These are phyloP conservation scores for Dromius quadrimaculatus DNA, from an alignment of 2,888 invertebrate species.

Conservation along the genomic window DNA sequence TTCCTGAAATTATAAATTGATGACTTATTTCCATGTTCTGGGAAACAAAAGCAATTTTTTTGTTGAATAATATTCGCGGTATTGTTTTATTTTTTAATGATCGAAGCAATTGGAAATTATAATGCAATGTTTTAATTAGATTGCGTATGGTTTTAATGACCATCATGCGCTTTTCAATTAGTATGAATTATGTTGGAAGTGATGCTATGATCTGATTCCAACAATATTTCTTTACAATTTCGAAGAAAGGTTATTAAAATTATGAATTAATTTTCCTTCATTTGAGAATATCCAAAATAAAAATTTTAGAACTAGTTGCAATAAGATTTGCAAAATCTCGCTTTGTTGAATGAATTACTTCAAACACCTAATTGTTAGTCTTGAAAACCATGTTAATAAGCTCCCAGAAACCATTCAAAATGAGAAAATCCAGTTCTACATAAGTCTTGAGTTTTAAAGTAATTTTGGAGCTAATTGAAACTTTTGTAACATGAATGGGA, in stretches of 20 bases:
- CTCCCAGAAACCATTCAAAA: too few relatives aligned
- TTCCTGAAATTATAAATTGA: not conserved
- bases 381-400: too few relatives aligned
- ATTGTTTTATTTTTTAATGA: conserved; percentile 18
- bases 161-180: conserved; percentile 17
- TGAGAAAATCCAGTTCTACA: too few relatives aligned
- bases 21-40: not conserved
- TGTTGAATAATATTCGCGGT: not conserved
- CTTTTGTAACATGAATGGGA: not conserved
- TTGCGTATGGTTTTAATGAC: conserved; percentile 20
- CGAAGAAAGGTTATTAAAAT: not conserved
- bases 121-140: conserved; percentile 35
- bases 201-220: too few relatives aligned
- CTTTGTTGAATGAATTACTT: too few relatives aligned
- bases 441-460: too few relatives aligned
- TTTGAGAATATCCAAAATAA: too few relatives aligned
- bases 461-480: conserved; percentile 19
- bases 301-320: too few relatives aligned
- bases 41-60: conserved; percentile 4
- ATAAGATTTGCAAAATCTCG: too few relatives aligned
- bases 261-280: too few relatives aligned
- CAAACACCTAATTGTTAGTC: too few relatives aligned
- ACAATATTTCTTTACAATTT: not conserved
- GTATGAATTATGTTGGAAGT: conserved; percentile 7
- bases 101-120: conserved; percentile 15